A percentile compares a stretch with the other conserved stretches of the same genome.
Conservation (phyloP, 2,797 vertebrate genomes). For the Euthynnus affinis region DNA sequence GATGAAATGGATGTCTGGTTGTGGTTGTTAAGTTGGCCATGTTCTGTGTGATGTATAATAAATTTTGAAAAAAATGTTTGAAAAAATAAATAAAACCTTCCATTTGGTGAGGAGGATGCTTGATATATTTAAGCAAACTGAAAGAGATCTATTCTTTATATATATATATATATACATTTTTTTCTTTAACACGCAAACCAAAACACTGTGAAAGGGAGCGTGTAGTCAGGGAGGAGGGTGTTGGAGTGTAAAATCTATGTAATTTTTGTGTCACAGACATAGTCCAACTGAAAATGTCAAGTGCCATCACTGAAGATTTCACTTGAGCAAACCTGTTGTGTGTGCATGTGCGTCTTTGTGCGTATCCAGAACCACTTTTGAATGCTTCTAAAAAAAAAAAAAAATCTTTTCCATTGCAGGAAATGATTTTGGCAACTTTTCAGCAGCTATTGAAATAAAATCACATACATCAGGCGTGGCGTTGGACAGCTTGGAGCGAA, state of each 20-base stretch:
- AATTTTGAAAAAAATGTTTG: too few relatives aligned
- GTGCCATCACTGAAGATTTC: constrained; percentile 11
- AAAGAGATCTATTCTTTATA: too few relatives aligned
- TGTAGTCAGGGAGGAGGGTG: constrained; percentile 11
- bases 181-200: background rate
- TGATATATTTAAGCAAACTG: too few relatives aligned
- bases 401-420: constrained; percentile 12
- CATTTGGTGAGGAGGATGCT: too few relatives aligned
- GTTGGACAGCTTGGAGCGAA: constrained; percentile 1
- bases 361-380: constrained; percentile 3
- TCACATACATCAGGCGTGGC: constrained; percentile 2
- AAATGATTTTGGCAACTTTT: constrained; percentile 44
- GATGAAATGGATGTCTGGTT: too few relatives aligned
- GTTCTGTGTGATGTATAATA: too few relatives aligned
- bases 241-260: constrained; percentile 32
- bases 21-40: too few relatives aligned
- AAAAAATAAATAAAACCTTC: too few relatives aligned
- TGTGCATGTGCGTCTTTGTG: too few relatives aligned
- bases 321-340: constrained; percentile 4
- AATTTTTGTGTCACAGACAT: constrained; percentile 46
- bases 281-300: constrained; percentile 42
- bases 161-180: too few relatives aligned
- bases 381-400: constrained; percentile 17
- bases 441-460: constrained; percentile 4
- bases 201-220: constrained; percentile 1